Base-by-base conservation (phyloP, 2,888 invertebrate species). In the Phaedon cochleariae region DNA sequence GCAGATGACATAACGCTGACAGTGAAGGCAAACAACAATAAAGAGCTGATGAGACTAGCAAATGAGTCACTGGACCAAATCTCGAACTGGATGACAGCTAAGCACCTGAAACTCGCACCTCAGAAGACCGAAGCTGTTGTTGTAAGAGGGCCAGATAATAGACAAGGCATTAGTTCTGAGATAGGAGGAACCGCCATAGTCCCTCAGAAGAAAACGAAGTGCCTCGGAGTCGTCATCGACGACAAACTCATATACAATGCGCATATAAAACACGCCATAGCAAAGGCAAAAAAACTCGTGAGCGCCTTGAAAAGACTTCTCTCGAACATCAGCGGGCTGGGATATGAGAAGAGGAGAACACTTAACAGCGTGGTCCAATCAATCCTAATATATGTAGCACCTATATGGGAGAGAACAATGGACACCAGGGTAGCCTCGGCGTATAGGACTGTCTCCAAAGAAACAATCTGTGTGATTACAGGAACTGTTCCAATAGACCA, bases 381-480 rank as follows among this genome's bases (percentile, higher is more conserved):
- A 7, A 49, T 54, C 12, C 20, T 62, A 9, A 17, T 65, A 21
- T 65, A 61, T 21, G 65, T 45, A 10, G 64, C 60, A 26, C 34
- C 46, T 20, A 37, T 61, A 37, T 61, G 65, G 55, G 18, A 21
- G 17, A 31, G 34, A 29, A 60, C 37, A 17, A 22, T 60, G 17
- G 12, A 41, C 7, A 60, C 22, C 4, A 12, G 62, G 20, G 21
- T 62, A 21, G 29, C 20, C 9, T 12, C n/a, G 1, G 18, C 51
- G 45, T 59, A 62, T 18, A 53, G 4, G 18, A 62, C 62, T 5
- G 31, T 46, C 26, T 62, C 55, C 17, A 54, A 15, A 12, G 59
- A 20, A 31, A 15, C 34, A 6, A 15, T 59, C 1, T 15, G 29
- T n/a, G 26, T 59, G 10, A 37, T 51, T 10, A 48, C 51, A 10